Percentiles rank a stretch among this genome's conserved stretches.
phyloP scores from a whole-genome alignment of 2,113 vertebrate species.

The Salminus brasiliensis region DNA sequence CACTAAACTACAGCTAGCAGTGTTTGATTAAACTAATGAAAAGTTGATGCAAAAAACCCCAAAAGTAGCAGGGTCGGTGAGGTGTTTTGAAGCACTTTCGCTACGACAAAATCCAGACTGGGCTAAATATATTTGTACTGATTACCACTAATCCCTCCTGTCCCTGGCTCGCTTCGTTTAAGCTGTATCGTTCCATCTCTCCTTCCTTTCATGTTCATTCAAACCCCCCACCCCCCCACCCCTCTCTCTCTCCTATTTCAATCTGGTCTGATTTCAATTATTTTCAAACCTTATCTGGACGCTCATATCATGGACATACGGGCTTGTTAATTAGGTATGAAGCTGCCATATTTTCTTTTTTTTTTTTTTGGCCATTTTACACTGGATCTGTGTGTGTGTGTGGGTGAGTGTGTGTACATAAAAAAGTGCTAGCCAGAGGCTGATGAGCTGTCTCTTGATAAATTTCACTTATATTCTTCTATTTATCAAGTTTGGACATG shows the following conservation, averaged over 20 bases:
- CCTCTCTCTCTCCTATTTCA: background rate
- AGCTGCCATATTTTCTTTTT: background rate
- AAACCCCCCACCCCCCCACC: background rate
- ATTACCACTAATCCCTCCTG: background rate
- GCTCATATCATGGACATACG: background rate
- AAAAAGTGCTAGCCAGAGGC: background rate
- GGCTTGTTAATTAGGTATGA: background rate
- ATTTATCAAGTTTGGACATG: background rate
- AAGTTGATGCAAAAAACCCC: too few relatives aligned
- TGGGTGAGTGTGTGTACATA: background rate
- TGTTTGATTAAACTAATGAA: too few relatives aligned
- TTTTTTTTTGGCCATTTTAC: too few relatives aligned
- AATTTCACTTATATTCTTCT: background rate
- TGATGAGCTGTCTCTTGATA: constrained; percentile 2
- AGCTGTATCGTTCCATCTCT: background rate
- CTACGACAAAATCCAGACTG: background rate
- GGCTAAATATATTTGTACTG: background rate
- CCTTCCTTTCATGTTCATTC: background rate
- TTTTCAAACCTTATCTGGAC: constrained; percentile 5
- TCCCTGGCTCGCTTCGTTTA: background rate
- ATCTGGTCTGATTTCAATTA: background rate
- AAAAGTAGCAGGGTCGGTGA: too few relatives aligned
- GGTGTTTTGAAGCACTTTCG: background rate
- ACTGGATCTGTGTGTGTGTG: background rate
- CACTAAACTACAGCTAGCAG: too few relatives aligned